Conservation (phyloP, 2,888 invertebrate genomes). For the Trissolcus brochymenae region DNA sequence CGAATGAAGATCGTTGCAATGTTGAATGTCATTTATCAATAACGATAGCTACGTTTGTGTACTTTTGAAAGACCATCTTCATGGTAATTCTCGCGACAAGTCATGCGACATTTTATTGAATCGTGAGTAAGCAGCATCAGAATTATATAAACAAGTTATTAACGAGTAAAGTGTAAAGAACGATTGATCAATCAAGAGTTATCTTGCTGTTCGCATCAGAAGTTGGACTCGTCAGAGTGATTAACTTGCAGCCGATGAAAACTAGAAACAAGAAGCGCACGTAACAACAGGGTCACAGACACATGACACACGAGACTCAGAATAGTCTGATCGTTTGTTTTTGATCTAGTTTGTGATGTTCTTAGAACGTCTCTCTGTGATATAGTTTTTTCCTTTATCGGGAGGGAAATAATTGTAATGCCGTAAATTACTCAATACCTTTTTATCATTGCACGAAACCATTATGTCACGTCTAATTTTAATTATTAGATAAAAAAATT, state of each 20-base stretch:
- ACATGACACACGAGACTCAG: constrained; percentile 20
- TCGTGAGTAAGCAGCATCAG: background rate
- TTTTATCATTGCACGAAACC: constrained; percentile 50
- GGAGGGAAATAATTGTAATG: constrained; percentile 24
- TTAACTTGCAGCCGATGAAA: constrained; percentile 12
- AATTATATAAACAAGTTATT: constrained; percentile 19
- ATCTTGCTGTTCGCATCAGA: constrained; percentile 17
- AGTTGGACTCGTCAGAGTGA: constrained; percentile 25
- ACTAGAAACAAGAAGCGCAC: constrained; percentile 13
- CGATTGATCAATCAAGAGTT: constrained; percentile 28
- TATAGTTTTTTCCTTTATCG: background rate
- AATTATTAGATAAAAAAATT: background rate
- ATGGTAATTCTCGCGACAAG: background rate
- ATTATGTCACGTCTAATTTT: constrained; percentile 27
- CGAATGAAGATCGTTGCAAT: too few species aligned
- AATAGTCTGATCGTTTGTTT: constrained; percentile 30
- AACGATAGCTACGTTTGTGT: too few species aligned
- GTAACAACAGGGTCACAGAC: constrained; percentile 21
- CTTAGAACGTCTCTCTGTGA: constrained; percentile 24
- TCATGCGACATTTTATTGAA: background rate
- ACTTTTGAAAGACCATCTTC: too few species aligned
- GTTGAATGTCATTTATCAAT: too few species aligned
- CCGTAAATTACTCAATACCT: constrained; percentile 27
- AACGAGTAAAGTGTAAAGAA: constrained; percentile 24
- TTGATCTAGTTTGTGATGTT: constrained; percentile 45